Evolutionary conservation across 1,140 invertebrate genomes (phyloP), one percentile per base, ranked within the genome.

Genomic region (Oncopodura yosiiana): DNA sequence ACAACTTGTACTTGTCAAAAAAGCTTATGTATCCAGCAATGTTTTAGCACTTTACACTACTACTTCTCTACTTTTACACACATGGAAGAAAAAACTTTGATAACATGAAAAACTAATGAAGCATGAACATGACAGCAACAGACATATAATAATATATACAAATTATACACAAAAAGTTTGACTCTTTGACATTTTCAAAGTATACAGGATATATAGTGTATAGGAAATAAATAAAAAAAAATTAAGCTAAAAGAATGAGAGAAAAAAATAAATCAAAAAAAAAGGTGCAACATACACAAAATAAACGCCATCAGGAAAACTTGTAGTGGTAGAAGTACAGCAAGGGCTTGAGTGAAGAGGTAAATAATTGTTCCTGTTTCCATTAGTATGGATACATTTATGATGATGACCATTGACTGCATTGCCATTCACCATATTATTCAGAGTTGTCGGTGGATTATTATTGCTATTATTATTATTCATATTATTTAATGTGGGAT

Each of bases 211-310:
- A 8, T 9, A 34, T 9, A 34, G 8, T 34, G 30, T 34, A 8
- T 34, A 9, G n/a, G n/a, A 34, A 8, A n/a, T n/a, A 9, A 34
- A 34, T n/a, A 34, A 34, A 34, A 34, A 34, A 34, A 9, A n/a
- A 8, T 8, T n/a, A 34, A 34, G n/a, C 6, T 34, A 34, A 34
- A 9, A 34, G n/a, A n/a, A n/a, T n/a, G n/a, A n/a, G 8, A 34
- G n/a, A 34, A 3, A 53, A 53, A 23, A 12, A 14, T 21, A 49
- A 38, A 37, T 32, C 16, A 27, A 6, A 32, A 19, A 18, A 38
- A 34, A 34, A n/a, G 36, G 37, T 34, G 36, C 32, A 49, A 49
- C 46, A 49, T 49, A 49, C 46, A 49, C 46, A 23, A 23, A 49
- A 32, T 16, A 49, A 34, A 23, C 21, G 16, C 14, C 8, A 34